Base-by-base conservation (phyloP, 2,888 invertebrate genomes). In the Andrena dorsata region DNA sequence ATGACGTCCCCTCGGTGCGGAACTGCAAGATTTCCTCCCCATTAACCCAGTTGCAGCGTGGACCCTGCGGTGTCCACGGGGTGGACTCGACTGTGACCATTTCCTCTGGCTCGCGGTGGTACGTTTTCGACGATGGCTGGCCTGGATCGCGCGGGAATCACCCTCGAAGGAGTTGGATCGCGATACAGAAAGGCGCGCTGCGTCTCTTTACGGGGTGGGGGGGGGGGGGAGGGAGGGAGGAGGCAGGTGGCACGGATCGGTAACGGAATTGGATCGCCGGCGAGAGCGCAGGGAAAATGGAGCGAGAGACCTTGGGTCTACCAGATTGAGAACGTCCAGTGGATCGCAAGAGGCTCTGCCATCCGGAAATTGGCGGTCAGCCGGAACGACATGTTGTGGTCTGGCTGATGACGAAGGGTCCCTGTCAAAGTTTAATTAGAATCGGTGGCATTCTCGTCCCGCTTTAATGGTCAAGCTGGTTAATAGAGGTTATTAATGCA, bases 301-400 rank as follows among this genome's bases (percentile, higher is more conserved):
- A 41, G 5, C 2, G 13, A 20, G 41, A 30, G 16, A 56, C 77
- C 53, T 68, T 58, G 66, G 61, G 8, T 41, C 47, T 66, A 41
- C 28, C 61, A n/a, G 66, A 65, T 66, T 58, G 51, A 13, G 53
- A 8, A 60, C 28, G 32, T 2, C 13, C 58, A 28, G 23, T 13
- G 16, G 61, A 80, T 80, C 72, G 56, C 56, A 35, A 26, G 60
- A 61, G 35, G 28, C 51, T 61, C 10, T 16, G 53, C 5, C 47
- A 41, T 2, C 23, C 61, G 72, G 80, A 80, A 81, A 82, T 82
- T 82, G 82, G 66, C 76, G 82, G 82, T 82, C 71, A 76, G 66
- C 68, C 58, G 30, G 61, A 64, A 81, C 58, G 66, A 76, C 61
- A 63, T 75, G 82, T 66, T 53, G 82, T 30, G 82, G 82, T 76